Evolutionary conservation across 1,140 invertebrate genomes (phyloP), one percentile per base, ranked within the genome.

Genomic region (Euwallacea similis): DNA sequence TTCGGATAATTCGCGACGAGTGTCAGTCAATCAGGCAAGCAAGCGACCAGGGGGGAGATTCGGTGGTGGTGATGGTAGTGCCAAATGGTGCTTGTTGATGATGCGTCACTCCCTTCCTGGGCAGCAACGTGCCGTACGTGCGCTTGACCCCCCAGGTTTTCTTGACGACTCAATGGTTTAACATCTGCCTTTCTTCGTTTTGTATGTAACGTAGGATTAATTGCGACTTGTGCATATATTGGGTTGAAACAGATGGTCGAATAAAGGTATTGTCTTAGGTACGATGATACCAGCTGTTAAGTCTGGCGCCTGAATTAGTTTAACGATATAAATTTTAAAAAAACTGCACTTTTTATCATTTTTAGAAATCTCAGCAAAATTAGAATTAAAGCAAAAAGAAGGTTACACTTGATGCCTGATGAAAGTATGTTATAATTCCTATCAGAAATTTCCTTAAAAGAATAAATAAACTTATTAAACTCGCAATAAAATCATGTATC

Each of bases 31-130:
- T 50, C 46, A 2, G 46, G 13, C 13, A 11, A 50, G 9, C 9
- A 50, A 11, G 13, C 46, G 46, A 50, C 9, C 46, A 50, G 9
- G 9, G 13, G 9, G 13, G 46, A 50, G 11, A 33, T 3, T 10
- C 58, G 42, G 47, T 47, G 10, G 46, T 33, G 10, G 46, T 55
- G 11, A 59, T 55, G 59, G 44, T 66, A 15, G 54, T 62, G 62
- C 67, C 67, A 61, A 69, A 61, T 61, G 67, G 33, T 60, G 59
- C 10, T 69, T 69, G 44, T 59, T 67, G 47, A 67, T 56, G 55
- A 59, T 69, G 62, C 59, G 59, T 62, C 58, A 61, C 67, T 59
- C 63, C 67, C 67, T 69, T 69, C 59, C 53, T 55, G 58, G 44
- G 33, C 33, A 59, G 41, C 21, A 44, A 21, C 42, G 67, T 54